Percentiles rank a stretch among this genome's conserved stretches.
phyloP scores from a whole-genome alignment of 1,140 invertebrate genomes.

The Andrena cerasifolii region DNA sequence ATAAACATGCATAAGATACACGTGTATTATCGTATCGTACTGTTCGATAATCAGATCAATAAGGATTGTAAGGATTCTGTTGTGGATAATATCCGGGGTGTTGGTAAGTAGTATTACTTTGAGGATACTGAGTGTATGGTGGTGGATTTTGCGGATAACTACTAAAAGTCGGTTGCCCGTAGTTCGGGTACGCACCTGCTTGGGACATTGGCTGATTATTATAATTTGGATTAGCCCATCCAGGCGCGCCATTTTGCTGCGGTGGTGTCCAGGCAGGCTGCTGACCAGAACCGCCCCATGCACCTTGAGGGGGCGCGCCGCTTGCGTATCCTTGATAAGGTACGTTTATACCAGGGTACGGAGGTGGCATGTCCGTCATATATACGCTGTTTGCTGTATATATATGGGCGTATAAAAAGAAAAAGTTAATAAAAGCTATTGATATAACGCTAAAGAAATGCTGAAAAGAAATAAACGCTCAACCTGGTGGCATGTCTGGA shows the following conservation, averaged over 20 bases:
- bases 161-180: constrained; percentile 74
- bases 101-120: constrained; percentile 48
- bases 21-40: constrained; percentile 14
- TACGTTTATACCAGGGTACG: constrained; percentile 93
- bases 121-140: constrained; percentile 71
- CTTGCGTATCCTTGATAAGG: constrained; percentile 80
- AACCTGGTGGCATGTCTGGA: constrained; percentile 87
- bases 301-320: constrained; percentile 68
- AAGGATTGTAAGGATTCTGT: constrained; percentile 59
- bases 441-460: neutral
- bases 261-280: constrained; percentile 55
- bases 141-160: constrained; percentile 74
- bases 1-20: constrained; percentile 24
- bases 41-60: constrained; percentile 60
- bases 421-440: neutral
- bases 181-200: constrained; percentile 80
- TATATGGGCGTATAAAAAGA: constrained; percentile 12
- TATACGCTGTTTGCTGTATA: constrained; percentile 91
- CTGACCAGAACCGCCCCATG: constrained; percentile 62
- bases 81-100: constrained; percentile 61
- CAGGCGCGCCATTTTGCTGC: constrained; percentile 74
- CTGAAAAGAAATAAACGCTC: constrained; percentile 1
- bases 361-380: constrained; percentile 96
- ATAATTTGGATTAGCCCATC: constrained; percentile 79
- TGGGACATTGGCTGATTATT: constrained; percentile 78